phyloP scores from a whole-genome alignment of 2,113 vertebrate species.

The Phocoena sinus region DNA sequence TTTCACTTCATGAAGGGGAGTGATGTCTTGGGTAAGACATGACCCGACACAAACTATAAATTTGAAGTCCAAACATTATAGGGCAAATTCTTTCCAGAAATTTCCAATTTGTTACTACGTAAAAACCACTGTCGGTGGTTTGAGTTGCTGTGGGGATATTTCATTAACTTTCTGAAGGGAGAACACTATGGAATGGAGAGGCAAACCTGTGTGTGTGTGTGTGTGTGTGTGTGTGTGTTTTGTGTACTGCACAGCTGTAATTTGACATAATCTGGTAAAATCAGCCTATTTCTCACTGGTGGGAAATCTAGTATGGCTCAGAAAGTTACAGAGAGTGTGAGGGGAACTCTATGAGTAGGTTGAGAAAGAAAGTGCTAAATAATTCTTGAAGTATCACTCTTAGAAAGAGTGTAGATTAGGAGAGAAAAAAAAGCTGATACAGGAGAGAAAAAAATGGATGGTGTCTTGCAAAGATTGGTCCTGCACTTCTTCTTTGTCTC shows the following conservation, averaged over 20 bases:
- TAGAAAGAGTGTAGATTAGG: neutral
- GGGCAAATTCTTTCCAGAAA: conserved; percentile 4
- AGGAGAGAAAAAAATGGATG: conserved; percentile 11
- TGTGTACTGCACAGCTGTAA: neutral
- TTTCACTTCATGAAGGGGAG: conserved; percentile 33
- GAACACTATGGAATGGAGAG: neutral
- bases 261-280: neutral
- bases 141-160: neutral
- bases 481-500: neutral
- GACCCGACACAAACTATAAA: neutral
- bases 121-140: neutral
- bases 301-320: neutral
- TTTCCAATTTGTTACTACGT: neutral
- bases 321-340: neutral
- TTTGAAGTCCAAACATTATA: neutral
- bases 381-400: neutral
- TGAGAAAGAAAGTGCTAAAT: neutral
- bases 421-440: neutral
- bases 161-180: neutral
- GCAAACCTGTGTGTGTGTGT: neutral
- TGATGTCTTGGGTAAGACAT: neutral
- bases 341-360: neutral
- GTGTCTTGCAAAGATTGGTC: neutral
- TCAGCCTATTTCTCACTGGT: neutral
- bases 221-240: rapidly evolving